A percentile compares a stretch with the other conserved stretches of the same genome.
Conservation (phyloP, 2,888 invertebrate genomes). For the Ditula angustiorana region DNA sequence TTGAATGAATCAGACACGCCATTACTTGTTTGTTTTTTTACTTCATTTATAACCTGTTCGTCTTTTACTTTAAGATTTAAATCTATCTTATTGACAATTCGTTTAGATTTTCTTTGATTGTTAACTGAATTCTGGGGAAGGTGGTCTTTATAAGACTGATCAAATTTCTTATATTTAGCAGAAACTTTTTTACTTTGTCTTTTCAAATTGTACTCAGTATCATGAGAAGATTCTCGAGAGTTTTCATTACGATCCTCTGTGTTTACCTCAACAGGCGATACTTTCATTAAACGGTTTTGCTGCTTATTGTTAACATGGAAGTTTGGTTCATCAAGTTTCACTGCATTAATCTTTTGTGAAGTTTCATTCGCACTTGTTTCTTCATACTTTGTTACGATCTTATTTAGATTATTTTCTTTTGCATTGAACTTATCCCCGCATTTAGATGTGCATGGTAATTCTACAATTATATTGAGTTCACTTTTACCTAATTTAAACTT, state of each 20-base stretch:
- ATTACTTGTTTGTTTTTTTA: not conserved
- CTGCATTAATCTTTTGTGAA: not conserved
- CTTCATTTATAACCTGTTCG: not conserved
- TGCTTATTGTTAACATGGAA: not conserved
- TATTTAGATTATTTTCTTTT: not conserved
- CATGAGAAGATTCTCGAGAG: not conserved
- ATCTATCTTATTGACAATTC: not conserved
- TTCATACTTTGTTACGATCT: not conserved
- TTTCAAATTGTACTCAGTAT: not conserved
- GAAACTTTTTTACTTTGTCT: not conserved
- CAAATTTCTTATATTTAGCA: not conserved
- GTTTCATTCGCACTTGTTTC: not conserved
- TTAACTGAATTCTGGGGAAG: not conserved
- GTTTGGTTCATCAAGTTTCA: not conserved
- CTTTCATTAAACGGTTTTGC: not conserved
- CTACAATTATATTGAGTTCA: not conserved
- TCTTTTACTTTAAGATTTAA: not conserved
- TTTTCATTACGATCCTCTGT: not conserved
- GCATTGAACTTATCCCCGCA: not conserved
- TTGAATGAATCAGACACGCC: too few species aligned
- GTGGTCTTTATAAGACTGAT: not conserved
- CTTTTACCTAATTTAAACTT: too few species aligned
- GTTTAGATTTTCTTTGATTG: not conserved
- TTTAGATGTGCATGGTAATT: not conserved
- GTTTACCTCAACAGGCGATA: not conserved